Percentiles rank a stretch among this genome's conserved stretches.
Conservation (phyloP, 2,888 invertebrate species). For the Didymodactylos carnosus region DNA sequence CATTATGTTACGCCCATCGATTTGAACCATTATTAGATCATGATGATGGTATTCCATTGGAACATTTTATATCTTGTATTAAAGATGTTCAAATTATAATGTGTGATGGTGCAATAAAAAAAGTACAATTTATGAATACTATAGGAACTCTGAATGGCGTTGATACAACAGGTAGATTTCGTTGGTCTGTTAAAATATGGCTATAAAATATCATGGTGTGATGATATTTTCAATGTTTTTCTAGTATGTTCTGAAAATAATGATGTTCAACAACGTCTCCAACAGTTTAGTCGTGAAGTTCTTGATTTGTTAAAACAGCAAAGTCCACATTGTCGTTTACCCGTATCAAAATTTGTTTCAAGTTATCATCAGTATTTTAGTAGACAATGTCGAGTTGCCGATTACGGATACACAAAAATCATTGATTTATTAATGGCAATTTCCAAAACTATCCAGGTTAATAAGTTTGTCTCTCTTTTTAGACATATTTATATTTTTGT, state of each 20-base stretch:
- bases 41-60: conserved; percentile 55
- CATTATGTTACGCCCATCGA: neutral
- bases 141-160: neutral
- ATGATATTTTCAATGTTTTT: neutral
- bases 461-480: neutral
- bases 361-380: conserved; percentile 12
- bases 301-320: conserved; percentile 61
- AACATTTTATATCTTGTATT: conserved; percentile 60
- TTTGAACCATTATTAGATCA: conserved; percentile 18
- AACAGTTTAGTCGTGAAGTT: conserved; percentile 60
- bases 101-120: neutral
- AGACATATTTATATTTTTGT: neutral
- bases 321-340: conserved; percentile 43
- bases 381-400: conserved; percentile 13
- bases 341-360: conserved; percentile 9
- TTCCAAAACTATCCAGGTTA: conserved; percentile 9
- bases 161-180: neutral
- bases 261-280: conserved; percentile 30
- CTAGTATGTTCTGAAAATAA: neutral
- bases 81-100: neutral
- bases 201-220: too few species aligned
- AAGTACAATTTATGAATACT: neutral
- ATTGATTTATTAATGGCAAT: conserved; percentile 6
- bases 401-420: conserved; percentile 14
- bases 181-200: too few species aligned